Percentiles rank a stretch among this genome's conserved stretches.
Evolutionary conservation across 53 echinoderm and acorn worm species (phyloP).

Genomic region (Paracentrotus lividus): DNA sequence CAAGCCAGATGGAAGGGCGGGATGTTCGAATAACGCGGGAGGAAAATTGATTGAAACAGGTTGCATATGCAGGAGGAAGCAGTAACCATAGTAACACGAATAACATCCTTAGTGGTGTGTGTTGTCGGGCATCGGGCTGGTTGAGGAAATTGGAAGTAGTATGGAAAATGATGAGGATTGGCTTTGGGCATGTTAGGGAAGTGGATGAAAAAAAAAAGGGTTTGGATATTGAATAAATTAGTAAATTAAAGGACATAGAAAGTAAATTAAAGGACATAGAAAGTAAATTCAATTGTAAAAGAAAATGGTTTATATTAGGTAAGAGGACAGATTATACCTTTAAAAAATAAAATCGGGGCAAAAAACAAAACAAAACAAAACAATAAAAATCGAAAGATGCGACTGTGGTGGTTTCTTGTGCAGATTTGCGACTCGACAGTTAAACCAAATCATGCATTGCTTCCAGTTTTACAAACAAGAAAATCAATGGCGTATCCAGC

Average conservation of each 20-base stretch:
- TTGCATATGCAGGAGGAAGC: neutral
- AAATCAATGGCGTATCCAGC: too few species aligned
- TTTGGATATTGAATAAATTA: too few species aligned
- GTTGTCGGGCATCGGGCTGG: neutral
- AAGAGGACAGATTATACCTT: too few species aligned
- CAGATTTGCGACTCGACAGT: neutral
- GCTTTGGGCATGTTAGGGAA: neutral
- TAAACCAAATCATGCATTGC: neutral
- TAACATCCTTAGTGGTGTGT: neutral
- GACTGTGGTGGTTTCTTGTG: neutral
- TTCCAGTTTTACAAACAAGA: too few species aligned
- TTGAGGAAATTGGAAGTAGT: neutral
- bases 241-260: neutral
- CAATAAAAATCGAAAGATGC: neutral
- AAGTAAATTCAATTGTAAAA: neutral
- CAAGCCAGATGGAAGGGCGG: neutral
- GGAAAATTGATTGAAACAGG: neutral
- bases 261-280: constrained; percentile 1
- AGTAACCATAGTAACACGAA: neutral
- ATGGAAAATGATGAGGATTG: neutral
- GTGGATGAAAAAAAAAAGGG: too few species aligned
- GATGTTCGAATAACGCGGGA: neutral
- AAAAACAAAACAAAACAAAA: too few species aligned
- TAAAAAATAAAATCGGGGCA: too few species aligned
- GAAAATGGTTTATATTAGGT: too few species aligned